These are phyloP conservation scores for Sylvia borin DNA, from an alignment of 2,797 vertebrate genomes.

Conservation along the genomic window DNA sequence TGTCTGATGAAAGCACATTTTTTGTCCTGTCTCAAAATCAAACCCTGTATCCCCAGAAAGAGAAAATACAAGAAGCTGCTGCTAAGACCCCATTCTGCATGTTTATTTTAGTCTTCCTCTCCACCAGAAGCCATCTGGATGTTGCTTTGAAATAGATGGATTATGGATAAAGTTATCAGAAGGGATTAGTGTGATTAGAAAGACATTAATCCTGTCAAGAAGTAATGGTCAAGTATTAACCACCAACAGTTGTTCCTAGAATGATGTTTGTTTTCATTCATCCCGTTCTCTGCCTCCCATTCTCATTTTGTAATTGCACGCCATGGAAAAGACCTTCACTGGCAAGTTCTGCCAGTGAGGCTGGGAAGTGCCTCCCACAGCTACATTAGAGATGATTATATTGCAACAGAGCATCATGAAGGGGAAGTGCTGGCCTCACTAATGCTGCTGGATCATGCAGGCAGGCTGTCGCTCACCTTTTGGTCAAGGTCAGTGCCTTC, in stretches of 20 bases:
- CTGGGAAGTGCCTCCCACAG: conserved; percentile 36
- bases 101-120: conserved; percentile 56
- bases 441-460: not conserved
- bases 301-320: conserved; percentile 69
- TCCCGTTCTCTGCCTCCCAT: not conserved
- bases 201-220: conserved; percentile 72
- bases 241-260: conserved; percentile 63
- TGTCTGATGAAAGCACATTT: not conserved
- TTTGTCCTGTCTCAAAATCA: not conserved
- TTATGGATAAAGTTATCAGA: conserved; percentile 76
- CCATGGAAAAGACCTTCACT: conserved; percentile 16
- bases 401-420: not conserved
- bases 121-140: conserved; percentile 73
- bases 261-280: conserved; percentile 62
- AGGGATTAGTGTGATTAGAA: conserved; percentile 74
- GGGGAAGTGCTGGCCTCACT: conserved; percentile 31
- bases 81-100: conserved; percentile 42
- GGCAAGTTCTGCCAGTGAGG: conserved; percentile 17
- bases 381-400: conserved; percentile 59
- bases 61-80: conserved; percentile 32
- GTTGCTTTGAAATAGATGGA: conserved; percentile 69
- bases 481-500: conserved; percentile 23
- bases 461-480: not conserved
- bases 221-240: conserved; percentile 72
- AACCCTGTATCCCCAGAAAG: not conserved